A percentile compares a stretch with the other conserved stretches of the same genome.
Conservation (phyloP, 2,797 vertebrate genomes). For the Hoplostethus atlanticus region DNA sequence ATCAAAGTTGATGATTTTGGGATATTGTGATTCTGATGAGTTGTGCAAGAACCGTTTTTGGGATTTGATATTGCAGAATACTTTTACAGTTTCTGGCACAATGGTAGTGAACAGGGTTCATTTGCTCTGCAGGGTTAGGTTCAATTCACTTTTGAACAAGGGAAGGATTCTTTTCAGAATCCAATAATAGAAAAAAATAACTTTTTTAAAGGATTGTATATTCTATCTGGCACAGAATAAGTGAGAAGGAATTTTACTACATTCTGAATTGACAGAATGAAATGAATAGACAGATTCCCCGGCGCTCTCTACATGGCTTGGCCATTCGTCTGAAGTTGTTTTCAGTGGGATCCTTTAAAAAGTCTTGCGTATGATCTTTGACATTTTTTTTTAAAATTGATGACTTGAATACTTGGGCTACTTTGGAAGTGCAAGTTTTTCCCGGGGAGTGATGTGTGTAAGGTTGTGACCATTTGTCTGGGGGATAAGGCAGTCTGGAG, state of each 20-base stretch:
- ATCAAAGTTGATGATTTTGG: neutral
- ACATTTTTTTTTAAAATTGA: constrained; percentile 34
- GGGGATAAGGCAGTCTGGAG: constrained; percentile 76
- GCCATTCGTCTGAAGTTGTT: constrained; percentile 28
- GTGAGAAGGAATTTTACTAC: constrained; percentile 20
- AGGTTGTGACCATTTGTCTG: constrained; percentile 75
- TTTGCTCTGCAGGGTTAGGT: neutral
- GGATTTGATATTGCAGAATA: neutral
- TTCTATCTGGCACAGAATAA: neutral
- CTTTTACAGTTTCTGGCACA: neutral
- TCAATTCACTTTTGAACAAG: constrained; percentile 7
- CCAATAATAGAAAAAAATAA: neutral
- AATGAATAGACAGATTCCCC: neutral
- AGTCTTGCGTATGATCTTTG: constrained; percentile 39
- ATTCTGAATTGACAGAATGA: neutral
- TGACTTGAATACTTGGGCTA: constrained; percentile 50
- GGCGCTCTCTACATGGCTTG: neutral
- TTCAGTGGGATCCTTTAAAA: constrained; percentile 19
- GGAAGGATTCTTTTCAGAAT: constrained; percentile 2
- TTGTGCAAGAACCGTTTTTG: neutral
- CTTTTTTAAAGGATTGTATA: neutral
- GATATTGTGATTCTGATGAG: neutral
- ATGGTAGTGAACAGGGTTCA: neutral
- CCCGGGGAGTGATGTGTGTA: constrained; percentile 66
- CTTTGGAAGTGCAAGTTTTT: constrained; percentile 52